These are phyloP conservation scores for Steatornis caripensis DNA, from an alignment of 2,113 vertebrate genomes.

Conservation along the genomic window DNA sequence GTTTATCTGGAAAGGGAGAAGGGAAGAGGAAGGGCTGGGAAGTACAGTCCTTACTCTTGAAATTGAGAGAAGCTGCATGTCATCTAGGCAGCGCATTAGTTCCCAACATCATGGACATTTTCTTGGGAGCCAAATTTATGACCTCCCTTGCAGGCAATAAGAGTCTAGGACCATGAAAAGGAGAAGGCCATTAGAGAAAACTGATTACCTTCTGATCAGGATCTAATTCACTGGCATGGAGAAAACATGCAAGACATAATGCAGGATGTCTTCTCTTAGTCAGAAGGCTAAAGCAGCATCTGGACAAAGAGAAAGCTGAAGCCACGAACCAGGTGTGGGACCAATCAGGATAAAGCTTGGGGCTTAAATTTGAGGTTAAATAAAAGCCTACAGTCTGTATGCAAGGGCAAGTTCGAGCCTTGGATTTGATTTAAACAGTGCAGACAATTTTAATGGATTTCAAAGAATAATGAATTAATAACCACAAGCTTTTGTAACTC, in stretches of 20 bases:
- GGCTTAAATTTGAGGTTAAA: background rate
- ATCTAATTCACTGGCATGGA: background rate
- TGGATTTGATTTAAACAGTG: slow-evolving; percentile 14
- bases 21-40: background rate
- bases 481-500: slow-evolving; percentile 43
- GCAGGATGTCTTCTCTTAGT: background rate
- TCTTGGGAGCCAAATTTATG: background rate
- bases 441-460: slow-evolving; percentile 42
- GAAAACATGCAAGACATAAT: background rate
- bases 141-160: background rate
- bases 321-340: background rate
- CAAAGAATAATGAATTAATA: slow-evolving; percentile 58
- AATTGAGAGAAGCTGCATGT: background rate
- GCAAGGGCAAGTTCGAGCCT: background rate
- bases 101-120: background rate
- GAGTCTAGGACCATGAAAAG: background rate
- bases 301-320: background rate
- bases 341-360: background rate
- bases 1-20: background rate
- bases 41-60: background rate
- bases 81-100: background rate
- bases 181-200: background rate
- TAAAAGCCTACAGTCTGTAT: background rate
- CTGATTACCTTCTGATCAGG: background rate
- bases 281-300: background rate